Evolutionary conservation across 2,797 vertebrate genomes (phyloP).

Genomic region (Catharus ustulatus): DNA sequence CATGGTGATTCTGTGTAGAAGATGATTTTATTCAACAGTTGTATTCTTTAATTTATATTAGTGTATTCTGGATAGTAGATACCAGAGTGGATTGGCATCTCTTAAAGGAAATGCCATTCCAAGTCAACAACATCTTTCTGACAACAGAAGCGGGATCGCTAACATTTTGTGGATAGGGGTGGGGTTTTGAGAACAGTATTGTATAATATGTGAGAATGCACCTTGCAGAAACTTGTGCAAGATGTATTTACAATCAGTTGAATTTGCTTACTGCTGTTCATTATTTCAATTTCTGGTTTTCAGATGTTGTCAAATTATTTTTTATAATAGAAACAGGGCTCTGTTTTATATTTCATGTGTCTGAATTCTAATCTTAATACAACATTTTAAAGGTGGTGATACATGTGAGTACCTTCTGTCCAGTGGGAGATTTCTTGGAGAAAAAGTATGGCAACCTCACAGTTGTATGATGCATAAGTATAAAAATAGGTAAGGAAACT

Average conservation of each 20-base stretch:
- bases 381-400: conserved; percentile 83
- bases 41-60: background rate
- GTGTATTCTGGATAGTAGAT: background rate
- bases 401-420: conserved; percentile 95
- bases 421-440: conserved; percentile 93
- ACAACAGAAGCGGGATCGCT: background rate
- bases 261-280: background rate
- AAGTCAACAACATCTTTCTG: background rate
- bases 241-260: background rate
- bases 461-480: conserved; percentile 99
- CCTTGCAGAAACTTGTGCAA: background rate
- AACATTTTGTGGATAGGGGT: background rate
- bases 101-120: background rate
- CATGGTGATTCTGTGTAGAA: background rate
- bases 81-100: background rate
- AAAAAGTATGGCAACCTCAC: conserved; percentile 96
- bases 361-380: background rate
- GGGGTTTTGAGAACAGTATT: background rate
- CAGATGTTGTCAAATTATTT: background rate
- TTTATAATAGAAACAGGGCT: background rate
- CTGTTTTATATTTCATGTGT: background rate
- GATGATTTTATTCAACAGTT: background rate
- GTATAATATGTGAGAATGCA: background rate
- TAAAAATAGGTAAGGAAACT: conserved; percentile 86
- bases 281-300: background rate